Evolutionary conservation across 2,797 vertebrate genomes (phyloP).

Genomic region (Kryptopterus vitreolus): DNA sequence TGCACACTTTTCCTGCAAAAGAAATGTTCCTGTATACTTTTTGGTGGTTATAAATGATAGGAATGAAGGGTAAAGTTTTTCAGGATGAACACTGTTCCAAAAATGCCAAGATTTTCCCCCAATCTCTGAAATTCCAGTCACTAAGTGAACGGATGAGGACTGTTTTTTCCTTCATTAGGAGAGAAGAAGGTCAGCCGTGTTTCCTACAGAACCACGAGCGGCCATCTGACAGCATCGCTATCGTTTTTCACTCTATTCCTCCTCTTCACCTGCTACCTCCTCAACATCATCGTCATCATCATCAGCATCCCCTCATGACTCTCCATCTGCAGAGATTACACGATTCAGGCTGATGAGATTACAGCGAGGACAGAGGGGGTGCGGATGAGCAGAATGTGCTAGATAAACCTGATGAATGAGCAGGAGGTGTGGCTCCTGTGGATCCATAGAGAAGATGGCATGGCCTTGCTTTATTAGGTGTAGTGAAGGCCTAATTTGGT

Average conservation of each 20-base stretch:
- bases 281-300: not conserved
- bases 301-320: constrained; percentile 24
- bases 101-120: too few species aligned
- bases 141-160: too few species aligned
- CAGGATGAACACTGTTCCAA: too few species aligned
- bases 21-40: too few species aligned
- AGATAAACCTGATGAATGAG: constrained; percentile 32
- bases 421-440: too few species aligned
- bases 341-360: constrained; percentile 49
- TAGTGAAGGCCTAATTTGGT: not conserved
- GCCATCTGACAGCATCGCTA: constrained; percentile 9
- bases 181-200: not conserved
- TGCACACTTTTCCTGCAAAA: constrained; percentile 4
- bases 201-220: not conserved
- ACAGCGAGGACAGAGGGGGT: constrained; percentile 25
- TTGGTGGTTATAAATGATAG: too few species aligned
- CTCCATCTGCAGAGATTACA: constrained; percentile 49
- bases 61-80: too few species aligned
- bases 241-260: not conserved
- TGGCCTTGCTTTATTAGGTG: too few species aligned
- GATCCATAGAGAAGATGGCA: too few species aligned
- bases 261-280: constrained; percentile 7
- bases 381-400: constrained; percentile 1
- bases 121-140: too few species aligned
- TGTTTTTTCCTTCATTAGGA: not conserved